Conservation (phyloP, 2,113 vertebrate species). For the Chaenogobius annularis region DNA sequence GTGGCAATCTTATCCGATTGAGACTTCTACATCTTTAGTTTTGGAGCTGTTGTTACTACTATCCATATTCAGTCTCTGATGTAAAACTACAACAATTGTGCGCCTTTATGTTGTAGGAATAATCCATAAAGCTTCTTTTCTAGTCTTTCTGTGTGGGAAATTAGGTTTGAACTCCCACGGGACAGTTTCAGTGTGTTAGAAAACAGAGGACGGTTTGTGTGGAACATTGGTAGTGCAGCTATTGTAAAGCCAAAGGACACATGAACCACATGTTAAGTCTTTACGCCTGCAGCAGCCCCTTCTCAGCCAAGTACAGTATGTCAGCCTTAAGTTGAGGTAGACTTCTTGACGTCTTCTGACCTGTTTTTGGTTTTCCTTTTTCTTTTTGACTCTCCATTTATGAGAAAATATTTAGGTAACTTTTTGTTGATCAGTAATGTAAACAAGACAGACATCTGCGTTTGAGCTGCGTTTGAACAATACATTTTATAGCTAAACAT, state of each 20-base stretch:
- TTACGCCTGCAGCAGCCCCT: slow-evolving; percentile 2
- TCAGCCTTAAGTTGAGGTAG: neutral
- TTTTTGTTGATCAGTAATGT: neutral
- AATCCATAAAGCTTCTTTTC: neutral
- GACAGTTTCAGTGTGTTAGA: neutral
- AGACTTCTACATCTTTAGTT: neutral
- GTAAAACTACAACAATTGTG: neutral
- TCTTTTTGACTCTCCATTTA: slow-evolving; percentile 1
- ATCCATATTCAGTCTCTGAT: neutral
- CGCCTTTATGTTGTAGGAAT: neutral
- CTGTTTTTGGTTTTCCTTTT: neutral
- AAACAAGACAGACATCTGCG: neutral
- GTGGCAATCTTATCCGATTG: neutral
- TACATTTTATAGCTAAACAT: neutral
- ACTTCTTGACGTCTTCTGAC: slow-evolving; percentile 3
- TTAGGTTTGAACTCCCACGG: neutral
- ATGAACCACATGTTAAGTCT: slow-evolving; percentile 4
- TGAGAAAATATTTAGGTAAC: neutral
- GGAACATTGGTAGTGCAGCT: neutral
- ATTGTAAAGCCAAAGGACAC: slow-evolving; percentile 5
- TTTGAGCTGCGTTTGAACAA: neutral
- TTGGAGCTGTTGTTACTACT: neutral
- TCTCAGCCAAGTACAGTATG: neutral
- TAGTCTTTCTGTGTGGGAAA: neutral
- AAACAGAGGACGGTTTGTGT: neutral